A percentile compares a stretch with the other conserved stretches of the same genome.
These are phyloP conservation scores for Monarcha castaneiventris DNA, from an alignment of 2,113 vertebrate species.

Conservation along the genomic window DNA sequence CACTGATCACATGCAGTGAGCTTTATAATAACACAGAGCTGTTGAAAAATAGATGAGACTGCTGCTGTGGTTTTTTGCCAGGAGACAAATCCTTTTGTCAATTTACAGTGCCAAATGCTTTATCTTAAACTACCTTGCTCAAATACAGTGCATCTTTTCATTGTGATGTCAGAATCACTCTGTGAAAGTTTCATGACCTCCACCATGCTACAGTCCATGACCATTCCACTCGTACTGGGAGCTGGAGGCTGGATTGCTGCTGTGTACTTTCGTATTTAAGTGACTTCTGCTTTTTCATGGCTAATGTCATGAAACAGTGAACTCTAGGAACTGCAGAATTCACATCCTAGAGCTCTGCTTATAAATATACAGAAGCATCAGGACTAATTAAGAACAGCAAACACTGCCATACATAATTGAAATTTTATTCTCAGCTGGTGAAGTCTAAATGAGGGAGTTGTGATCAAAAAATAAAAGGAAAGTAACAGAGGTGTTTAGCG, in stretches of 20 bases:
- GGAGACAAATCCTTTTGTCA: not conserved
- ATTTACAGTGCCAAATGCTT: not conserved
- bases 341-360: not conserved
- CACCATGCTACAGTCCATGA: not conserved
- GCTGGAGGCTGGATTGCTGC: not conserved
- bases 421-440: not conserved
- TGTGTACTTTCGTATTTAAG: not conserved
- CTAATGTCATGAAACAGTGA: not conserved
- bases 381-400: not conserved
- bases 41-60: not conserved
- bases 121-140: not conserved
- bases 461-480: not conserved
- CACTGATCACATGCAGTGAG: not conserved
- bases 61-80: not conserved
- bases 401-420: not conserved
- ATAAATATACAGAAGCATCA: not conserved
- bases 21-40: not conserved
- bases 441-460: not conserved
- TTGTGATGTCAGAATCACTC: not conserved
- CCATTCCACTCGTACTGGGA: not conserved
- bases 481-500: not conserved
- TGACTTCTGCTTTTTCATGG: not conserved
- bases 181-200: not conserved
- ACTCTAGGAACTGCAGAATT: not conserved
- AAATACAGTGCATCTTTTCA: not conserved